Evolutionary conservation across 2,888 invertebrate genomes (phyloP), one percentile per base, ranked within the genome.

Genomic region (Acleris laterana): DNA sequence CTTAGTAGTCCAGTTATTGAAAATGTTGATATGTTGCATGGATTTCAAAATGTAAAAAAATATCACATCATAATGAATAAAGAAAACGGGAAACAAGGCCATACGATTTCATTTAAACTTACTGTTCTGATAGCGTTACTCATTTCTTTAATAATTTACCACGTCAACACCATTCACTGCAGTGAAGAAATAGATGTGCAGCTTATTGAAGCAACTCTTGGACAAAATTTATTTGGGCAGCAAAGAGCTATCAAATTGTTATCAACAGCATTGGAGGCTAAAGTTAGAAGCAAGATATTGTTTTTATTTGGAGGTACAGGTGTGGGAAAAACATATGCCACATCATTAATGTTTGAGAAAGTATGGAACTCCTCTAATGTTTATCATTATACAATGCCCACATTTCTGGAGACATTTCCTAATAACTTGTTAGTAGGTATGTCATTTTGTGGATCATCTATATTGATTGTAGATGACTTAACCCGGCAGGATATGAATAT

Each of bases 251-350:
- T 82, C 17, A 72, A 79, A 66, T 71, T 71, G 42, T 74, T 93
- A 60, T 69, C 87, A 44, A 70, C 79, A 22, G 76, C 84, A 19
- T 72, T 93, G n/a, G 74, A 77, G 55, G 46, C 63, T 38, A 69
- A 82, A 68, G 76, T 72, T 11, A 75, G 63, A 9, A 82, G 74
- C 64, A 91, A 89, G 78, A 75, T 93, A 17, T 62, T 93, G 56
- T 76, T 89, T 69, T 74, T 93, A 13, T 88, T 85, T 80, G 93
- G 93, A 61, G 85, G 91, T 2, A 93, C 92, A 46, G 93, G 93
- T 59, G 91, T 91, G 4, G 93, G 93, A 1, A 93, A 93, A 71
- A 89, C 93, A 49, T 87, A 80, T 67, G 76, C 85, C 22, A 74
- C 82, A n/a, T 87, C 89, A 50, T 61, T 88, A 42, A 74, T 91